Evolutionary conservation across 2,888 invertebrate species (phyloP), one percentile per base, ranked within the genome.

Genomic region (Alcis repandata): DNA sequence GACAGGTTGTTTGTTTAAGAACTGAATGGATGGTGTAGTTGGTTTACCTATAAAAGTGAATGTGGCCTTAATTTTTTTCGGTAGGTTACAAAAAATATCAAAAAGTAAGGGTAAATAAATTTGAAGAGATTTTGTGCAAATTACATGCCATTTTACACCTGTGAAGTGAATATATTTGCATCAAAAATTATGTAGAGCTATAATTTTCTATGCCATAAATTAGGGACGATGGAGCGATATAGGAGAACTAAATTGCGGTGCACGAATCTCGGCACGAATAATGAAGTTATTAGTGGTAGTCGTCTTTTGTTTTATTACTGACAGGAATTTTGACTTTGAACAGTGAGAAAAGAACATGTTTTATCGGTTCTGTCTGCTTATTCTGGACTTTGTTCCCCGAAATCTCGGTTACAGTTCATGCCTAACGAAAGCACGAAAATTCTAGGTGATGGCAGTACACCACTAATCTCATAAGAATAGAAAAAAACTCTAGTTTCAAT

Each of bases 201-300:
- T 68, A 64, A 64, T 68, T 84, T 83, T 76, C 75, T 74, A 72
- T 73, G 73, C 69, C 71, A 74, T 75, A 78, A 81, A 75, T 75
- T 76, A 72, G 75, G 77, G 63, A 67, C 69, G 86, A 87, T 85
- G 66, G 65, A 36, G 74, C 79, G 87, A 88, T 86, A 88, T 86
- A 88, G 81, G 71, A 68, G 54, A 63, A 60, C 71, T 69, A 72
- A 82, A 83, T 82, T 76, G 79, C 76, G 73, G 82, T 81, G 78
- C 75, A 27, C 27, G 27, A 27, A 27, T 27, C 27, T 27, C 6
- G n/a, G 27, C 27, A 62, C 71, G 72, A 78, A 75, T 87, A 86
- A 88, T 88, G 79, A 84, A 85, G 85, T 88, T 85, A 89, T 86
- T 87, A 83, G 70, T 73, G 70, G 74, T 67, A 64, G 76, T 71